Percentiles rank a stretch among this genome's conserved stretches.
phyloP scores from a whole-genome alignment of 2,888 invertebrate species.

The Conus canariensis region DNA sequence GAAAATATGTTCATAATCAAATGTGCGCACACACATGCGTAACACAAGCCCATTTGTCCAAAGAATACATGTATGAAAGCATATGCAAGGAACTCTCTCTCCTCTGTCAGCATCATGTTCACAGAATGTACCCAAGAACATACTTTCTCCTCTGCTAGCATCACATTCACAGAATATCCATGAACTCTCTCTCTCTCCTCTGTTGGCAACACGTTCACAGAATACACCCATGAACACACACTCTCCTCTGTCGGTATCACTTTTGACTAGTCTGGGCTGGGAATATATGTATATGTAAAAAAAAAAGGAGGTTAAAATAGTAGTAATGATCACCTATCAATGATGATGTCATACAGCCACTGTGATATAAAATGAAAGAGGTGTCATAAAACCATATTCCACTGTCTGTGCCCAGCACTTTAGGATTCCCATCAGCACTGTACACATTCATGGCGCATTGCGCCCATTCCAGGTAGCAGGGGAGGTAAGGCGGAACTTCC shows the following conservation, averaged over 20 bases:
- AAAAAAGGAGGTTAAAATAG: background rate
- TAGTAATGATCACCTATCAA: background rate
- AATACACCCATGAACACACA: background rate
- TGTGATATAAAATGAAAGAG: background rate
- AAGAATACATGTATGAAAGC: background rate
- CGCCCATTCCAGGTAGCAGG: too few relatives aligned
- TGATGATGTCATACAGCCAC: background rate
- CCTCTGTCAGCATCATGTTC: background rate
- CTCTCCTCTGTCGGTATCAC: conserved; percentile 3
- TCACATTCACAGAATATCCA: background rate
- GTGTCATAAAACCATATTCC: background rate
- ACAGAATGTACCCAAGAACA: background rate
- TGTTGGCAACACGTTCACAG: too few relatives aligned
- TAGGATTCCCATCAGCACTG: background rate
- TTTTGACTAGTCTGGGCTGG: conserved; percentile 27
- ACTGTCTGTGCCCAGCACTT: background rate
- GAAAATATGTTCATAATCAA: background rate
- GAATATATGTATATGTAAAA: background rate
- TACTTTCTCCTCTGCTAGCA: background rate
- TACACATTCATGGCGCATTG: background rate
- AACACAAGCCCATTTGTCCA: background rate
- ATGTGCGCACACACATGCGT: background rate
- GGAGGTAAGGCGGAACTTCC: too few relatives aligned
- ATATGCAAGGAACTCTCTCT: background rate
- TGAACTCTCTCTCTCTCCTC: background rate